Evolutionary conservation across 2,797 vertebrate genomes (phyloP).

Genomic region (Psittacula derbiana): DNA sequence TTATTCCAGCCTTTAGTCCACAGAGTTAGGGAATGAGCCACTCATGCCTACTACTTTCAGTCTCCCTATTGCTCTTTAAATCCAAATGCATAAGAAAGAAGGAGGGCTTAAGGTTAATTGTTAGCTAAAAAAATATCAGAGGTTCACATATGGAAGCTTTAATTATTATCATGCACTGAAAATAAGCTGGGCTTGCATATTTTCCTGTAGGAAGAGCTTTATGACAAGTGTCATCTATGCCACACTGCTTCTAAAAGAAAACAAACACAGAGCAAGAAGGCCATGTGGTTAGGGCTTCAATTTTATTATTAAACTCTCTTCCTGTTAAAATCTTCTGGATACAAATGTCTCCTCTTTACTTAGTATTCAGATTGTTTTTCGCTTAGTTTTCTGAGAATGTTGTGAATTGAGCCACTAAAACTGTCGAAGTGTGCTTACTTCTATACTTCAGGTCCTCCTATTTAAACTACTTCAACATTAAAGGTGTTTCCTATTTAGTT

Average conservation of each 20-base stretch:
- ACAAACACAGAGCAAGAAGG: background rate
- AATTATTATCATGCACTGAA: background rate
- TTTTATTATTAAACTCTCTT: background rate
- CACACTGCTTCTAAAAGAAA: background rate
- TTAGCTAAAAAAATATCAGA: constrained; percentile 34
- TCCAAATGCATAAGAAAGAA: background rate
- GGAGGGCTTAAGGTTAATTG: constrained; percentile 42
- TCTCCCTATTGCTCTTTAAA: background rate
- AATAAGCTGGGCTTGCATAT: constrained; percentile 22
- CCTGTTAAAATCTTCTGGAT: background rate
- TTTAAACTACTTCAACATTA: background rate
- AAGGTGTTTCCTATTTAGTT: background rate
- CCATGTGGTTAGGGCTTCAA: background rate
- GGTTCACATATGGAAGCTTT: background rate
- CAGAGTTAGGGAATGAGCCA: background rate
- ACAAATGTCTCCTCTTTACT: background rate
- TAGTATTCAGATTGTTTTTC: background rate
- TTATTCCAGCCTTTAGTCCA: background rate
- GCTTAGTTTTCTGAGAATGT: background rate
- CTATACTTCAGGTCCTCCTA: background rate
- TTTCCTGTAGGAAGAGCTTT: constrained; percentile 11
- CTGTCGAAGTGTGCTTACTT: background rate
- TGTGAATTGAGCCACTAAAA: background rate
- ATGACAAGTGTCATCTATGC: background rate
- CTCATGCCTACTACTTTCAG: background rate